Percentiles rank a stretch among this genome's conserved stretches.
Conservation (phyloP, 2,113 vertebrate species). For the Pionites leucogaster region DNA sequence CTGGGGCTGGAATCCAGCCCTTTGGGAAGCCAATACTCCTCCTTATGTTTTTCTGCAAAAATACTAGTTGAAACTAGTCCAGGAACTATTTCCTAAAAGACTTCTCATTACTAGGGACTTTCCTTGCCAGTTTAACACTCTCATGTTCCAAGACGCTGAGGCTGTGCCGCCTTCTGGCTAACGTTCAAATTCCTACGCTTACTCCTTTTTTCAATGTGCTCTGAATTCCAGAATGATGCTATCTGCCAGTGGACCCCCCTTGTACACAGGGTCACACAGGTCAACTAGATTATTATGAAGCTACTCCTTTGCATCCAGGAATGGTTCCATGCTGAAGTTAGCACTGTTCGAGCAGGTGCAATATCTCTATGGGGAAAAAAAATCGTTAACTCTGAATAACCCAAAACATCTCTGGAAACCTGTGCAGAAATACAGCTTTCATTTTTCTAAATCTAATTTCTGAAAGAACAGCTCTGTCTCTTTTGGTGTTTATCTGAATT, state of each 20-base stretch:
- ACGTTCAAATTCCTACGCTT: not conserved
- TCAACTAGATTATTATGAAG: not conserved
- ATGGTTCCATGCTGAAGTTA: not conserved
- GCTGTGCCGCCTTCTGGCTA: not conserved
- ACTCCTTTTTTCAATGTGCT: not conserved
- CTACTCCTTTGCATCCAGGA: not conserved
- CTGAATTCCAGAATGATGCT: not conserved
- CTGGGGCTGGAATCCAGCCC: not conserved
- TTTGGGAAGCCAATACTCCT: not conserved
- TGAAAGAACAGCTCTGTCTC: not conserved
- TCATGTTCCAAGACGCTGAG: not conserved
- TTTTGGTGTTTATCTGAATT: constrained; percentile 20
- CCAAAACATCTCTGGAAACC: not conserved
- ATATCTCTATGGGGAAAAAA: not conserved
- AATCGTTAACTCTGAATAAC: not conserved
- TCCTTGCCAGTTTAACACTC: not conserved
- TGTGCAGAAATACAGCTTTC: not conserved
- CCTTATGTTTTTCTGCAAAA: constrained; percentile 20
- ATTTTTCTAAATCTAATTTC: constrained; percentile 49
- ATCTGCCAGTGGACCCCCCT: not conserved
- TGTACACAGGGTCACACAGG: not conserved
- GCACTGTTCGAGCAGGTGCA: not conserved
- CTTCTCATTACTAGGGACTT: not conserved
- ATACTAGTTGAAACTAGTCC: not conserved
- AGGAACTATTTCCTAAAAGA: constrained; percentile 34